Base-by-base conservation (phyloP, 2,797 vertebrate genomes). In the Semaprochilodus insignis region DNA sequence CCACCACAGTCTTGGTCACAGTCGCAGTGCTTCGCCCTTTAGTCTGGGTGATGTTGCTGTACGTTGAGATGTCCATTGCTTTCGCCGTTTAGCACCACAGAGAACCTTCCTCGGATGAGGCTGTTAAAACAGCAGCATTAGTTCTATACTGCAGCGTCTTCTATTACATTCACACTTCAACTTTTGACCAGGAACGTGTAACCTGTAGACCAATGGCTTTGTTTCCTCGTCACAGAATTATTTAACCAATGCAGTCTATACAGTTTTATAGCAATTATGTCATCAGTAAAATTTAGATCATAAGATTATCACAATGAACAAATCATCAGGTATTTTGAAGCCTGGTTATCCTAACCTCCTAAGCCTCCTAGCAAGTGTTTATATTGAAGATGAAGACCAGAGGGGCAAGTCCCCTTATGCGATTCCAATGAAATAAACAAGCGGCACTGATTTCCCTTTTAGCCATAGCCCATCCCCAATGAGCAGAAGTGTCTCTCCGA, bases 11-110 rank as follows among this genome's bases (percentile, higher is more conserved):
- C 10, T 48, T 95, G 11, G 90, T 65, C 54, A 94, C 81, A 0
- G 91, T 91, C 0, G 82, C 75, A 66, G 80, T 63, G 60, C 94
- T 93, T 78, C 90, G 89, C 78, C 85, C 0, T 1, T 31, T 72
- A 54, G 10, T 59, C 51, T 81, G 78, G n/a, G 74, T 81, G 57
- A 73, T 23, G 67, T 81, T 77, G 54, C 44, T 23, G n/a, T 57
- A 60, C 36, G 44, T 11, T 57, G 79, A 81, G 44, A 78, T 0
- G 21, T 85, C 81, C 83, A 85, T 85, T 19, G 40, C 72, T 69
- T 10, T 19, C 48, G 21, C 19, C 44, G 34, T 34, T 14, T 19
- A n/a, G 52, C 7, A 55, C n/a, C 19, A 65, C 17, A 55, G 54
- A 16, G 3, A 16, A 6, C 54, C 17, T 55, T 3, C 17, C 16